Percentiles rank a stretch among this genome's conserved stretches.
These are phyloP conservation scores for Ridgeia piscesae DNA, from an alignment of 1,140 invertebrate species.

Conservation along the genomic window DNA sequence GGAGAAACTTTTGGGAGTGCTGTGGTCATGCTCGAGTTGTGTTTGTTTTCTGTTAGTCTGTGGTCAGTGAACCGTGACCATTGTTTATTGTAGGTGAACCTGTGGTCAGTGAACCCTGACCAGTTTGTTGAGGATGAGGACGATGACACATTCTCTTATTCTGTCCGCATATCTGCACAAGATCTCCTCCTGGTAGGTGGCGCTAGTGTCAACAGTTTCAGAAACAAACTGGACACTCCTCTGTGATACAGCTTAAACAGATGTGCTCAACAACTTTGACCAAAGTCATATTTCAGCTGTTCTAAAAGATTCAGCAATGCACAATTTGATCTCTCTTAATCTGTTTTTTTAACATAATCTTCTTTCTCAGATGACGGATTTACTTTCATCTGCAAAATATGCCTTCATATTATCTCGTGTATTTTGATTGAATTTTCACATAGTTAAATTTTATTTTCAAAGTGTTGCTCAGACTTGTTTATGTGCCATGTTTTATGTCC, in stretches of 20 bases:
- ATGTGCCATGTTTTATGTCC: conserved; percentile 17
- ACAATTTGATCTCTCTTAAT: no score
- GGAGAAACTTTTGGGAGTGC: no score
- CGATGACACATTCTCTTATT: conserved; percentile 70
- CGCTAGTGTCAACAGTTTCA: background rate
- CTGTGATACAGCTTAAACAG: background rate
- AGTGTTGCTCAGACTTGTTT: background rate
- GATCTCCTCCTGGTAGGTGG: conserved; percentile 67
- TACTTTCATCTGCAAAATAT: background rate
- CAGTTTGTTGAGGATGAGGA: conserved; percentile 80
- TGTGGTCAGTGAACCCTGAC: conserved; percentile 72
- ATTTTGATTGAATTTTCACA: background rate
- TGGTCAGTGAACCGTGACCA: background rate
- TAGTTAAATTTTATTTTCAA: background rate
- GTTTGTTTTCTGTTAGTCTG: background rate
- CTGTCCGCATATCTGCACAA: conserved; percentile 74
- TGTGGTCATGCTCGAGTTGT: no score
- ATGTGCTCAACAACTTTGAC: background rate
- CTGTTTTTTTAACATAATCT: background rate
- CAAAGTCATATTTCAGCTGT: background rate
- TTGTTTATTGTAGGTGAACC: conserved; percentile 58
- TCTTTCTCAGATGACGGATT: background rate
- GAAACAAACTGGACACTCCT: background rate
- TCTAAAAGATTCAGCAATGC: background rate
- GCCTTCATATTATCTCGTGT: background rate